Base-by-base conservation (phyloP, 2,113 vertebrate species). In the Lepisosteus osseus region DNA sequence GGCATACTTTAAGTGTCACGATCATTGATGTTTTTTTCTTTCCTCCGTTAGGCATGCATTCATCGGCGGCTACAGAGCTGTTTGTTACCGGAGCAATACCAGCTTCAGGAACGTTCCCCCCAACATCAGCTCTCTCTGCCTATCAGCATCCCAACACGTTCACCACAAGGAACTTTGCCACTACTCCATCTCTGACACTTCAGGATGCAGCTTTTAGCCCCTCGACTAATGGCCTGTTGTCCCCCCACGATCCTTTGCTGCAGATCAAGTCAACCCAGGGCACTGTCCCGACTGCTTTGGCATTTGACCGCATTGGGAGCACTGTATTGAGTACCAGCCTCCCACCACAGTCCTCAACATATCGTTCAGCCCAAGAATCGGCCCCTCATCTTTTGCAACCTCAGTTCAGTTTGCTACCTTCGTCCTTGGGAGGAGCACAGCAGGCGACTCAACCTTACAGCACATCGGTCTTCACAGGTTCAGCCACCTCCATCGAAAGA, bases 351-450 rank as follows among this genome's bases (percentile, higher is more conserved):
- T 99, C 97, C 65, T 99, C 97, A 76, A 99, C 97, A 0, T 99
- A 99, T 66, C 97, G 97, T 66, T 99, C 97, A 70, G 97, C 97
- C 81, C 97, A 99, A 90, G 97, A 99, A 75, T 99, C 97, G 13
- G 97, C 97, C 12, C 97, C 97, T 61, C 97, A 99, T 79, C 97
- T 97, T 56, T 84, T 99, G 67, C 97, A 99, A 74, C 96, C 97
- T 80, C 97, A 99, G 44, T 98, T 97, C 76, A 95, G 93, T 86
- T 89, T 98, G 72, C 91, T 97, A 77, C 88, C 95, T 83, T 92
- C 94, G 12, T 80, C 89, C 72, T 90, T 97, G 72, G 89, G 92
- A 72, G 82, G 88, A 81, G 74, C 92, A 85, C 95, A 97, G 75
- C 90, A 92, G 76, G 87, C 88, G 76, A 83, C 93, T 79, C 95